A percentile compares a stretch with the other conserved stretches of the same genome.
phyloP scores from a whole-genome alignment of 2,797 vertebrate species.

The Bradypodion ventrale region DNA sequence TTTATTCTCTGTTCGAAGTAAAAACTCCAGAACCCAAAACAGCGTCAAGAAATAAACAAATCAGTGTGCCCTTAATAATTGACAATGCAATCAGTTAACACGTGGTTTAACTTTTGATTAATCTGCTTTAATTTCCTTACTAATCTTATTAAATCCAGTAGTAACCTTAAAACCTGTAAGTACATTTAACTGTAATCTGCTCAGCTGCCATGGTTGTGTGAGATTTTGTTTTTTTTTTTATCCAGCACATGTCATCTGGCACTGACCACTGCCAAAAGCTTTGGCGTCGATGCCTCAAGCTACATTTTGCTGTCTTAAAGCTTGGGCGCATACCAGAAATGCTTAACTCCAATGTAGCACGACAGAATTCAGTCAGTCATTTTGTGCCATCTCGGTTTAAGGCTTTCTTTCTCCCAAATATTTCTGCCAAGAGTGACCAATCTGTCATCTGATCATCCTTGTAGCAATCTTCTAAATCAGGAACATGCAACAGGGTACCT shows the following conservation, averaged over 20 bases:
- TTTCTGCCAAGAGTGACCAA: not conserved
- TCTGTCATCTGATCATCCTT: not conserved
- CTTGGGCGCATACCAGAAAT: not conserved
- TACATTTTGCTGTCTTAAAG: not conserved
- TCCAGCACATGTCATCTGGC: not conserved
- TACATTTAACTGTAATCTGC: constrained; percentile 47
- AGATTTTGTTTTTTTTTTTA: not conserved
- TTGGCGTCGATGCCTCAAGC: not conserved
- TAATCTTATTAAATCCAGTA: constrained; percentile 12
- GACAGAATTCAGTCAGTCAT: not conserved
- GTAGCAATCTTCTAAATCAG: not conserved
- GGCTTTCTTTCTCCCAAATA: not conserved
- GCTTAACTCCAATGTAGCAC: not conserved
- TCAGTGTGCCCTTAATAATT: not conserved
- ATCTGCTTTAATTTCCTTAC: not conserved
- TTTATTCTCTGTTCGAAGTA: not conserved
- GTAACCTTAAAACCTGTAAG: constrained; percentile 29
- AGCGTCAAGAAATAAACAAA: not conserved
- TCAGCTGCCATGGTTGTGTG: constrained; percentile 2
- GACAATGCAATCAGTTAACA: not conserved
- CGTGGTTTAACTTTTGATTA: not conserved
- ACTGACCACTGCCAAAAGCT: not conserved
- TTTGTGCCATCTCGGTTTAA: not conserved
- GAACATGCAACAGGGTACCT: not conserved
- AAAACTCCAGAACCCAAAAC: not conserved